phyloP scores from a whole-genome alignment of 2,888 invertebrate genomes.

The Cheilosia scutellata region DNA sequence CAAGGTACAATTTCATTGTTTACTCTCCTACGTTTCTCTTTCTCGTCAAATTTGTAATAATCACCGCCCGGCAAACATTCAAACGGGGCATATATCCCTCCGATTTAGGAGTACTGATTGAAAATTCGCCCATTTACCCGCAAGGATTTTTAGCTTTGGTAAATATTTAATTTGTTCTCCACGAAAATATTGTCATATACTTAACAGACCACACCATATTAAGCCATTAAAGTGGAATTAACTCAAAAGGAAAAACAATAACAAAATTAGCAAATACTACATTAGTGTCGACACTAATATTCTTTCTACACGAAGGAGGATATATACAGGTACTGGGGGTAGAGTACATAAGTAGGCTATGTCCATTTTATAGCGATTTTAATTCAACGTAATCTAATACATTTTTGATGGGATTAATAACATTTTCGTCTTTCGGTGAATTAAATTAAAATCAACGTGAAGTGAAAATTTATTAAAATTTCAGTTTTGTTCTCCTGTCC shows the following conservation, averaged over 20 bases:
- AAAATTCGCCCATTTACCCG: neutral
- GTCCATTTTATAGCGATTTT: neutral
- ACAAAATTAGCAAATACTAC: neutral
- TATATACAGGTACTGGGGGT: no score
- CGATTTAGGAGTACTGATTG: no score
- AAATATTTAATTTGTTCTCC: neutral
- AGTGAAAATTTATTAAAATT: neutral
- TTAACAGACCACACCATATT: neutral
- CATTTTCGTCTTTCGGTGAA: neutral
- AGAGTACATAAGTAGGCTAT: no score
- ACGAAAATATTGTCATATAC: neutral
- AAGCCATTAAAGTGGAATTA: neutral
- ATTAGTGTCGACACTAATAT: neutral
- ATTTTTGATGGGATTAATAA: neutral
- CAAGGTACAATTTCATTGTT: neutral
- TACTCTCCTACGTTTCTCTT: neutral
- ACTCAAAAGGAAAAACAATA: neutral
- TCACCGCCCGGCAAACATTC: no score
- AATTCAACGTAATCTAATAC: neutral
- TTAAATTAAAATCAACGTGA: neutral
- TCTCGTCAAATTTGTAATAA: no score
- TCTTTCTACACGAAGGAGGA: neutral
- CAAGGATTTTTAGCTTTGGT: neutral
- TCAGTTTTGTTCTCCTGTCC: neutral
- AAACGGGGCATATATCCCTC: no score